phyloP scores from a whole-genome alignment of 2,888 invertebrate species.

The Dolomedes plantarius region DNA sequence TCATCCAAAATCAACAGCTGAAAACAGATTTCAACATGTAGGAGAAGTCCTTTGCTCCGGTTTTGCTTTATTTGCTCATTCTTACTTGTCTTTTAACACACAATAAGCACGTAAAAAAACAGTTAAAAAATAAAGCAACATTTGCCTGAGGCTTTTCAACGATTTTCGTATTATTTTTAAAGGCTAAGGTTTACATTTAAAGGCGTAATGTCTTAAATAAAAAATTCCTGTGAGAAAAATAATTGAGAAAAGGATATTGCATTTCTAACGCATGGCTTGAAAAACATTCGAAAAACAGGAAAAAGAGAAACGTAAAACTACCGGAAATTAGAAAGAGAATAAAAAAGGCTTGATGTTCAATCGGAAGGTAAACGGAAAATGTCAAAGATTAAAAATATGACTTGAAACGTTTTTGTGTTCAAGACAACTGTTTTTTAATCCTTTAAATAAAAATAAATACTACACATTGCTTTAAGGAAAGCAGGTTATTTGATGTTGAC shows the following conservation, averaged over 20 bases:
- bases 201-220: background rate
- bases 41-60: too few relatives aligned
- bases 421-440: background rate
- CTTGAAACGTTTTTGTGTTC: background rate
- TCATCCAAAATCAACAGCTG: too few relatives aligned
- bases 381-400: slow-evolving; percentile 2
- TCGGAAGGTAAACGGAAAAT: slow-evolving; percentile 8
- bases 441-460: background rate
- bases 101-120: background rate
- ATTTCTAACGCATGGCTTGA: background rate
- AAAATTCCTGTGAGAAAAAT: background rate
- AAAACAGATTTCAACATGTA: too few relatives aligned
- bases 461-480: too few relatives aligned
- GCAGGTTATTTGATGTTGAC: too few relatives aligned
- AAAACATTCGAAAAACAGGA: background rate
- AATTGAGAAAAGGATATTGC: background rate
- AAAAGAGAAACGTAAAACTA: background rate
- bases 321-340: background rate
- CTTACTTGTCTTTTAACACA: background rate
- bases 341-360: background rate
- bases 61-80: background rate
- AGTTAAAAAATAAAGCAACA: background rate
- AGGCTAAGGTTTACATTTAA: background rate
- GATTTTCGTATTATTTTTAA: background rate
- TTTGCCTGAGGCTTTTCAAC: background rate